These are phyloP conservation scores for Betta splendens DNA, from an alignment of 2,797 vertebrate species.

Conservation along the genomic window DNA sequence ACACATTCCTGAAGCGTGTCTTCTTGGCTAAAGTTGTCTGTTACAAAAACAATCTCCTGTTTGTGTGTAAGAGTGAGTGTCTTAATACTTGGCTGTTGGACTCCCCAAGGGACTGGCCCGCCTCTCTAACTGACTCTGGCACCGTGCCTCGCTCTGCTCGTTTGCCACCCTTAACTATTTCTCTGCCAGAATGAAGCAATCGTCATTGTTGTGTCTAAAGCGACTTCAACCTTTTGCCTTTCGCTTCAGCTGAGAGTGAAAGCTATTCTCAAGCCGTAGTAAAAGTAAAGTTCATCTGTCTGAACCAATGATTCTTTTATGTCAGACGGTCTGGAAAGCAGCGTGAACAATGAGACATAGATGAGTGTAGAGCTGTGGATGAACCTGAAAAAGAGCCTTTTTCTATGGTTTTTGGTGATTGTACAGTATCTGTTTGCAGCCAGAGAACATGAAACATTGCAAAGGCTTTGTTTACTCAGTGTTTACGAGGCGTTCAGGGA, in stretches of 20 bases:
- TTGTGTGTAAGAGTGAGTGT: constrained; percentile 32
- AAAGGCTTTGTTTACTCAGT: no score
- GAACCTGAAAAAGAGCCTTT: no score
- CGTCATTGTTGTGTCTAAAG: not conserved
- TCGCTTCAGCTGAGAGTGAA: not conserved
- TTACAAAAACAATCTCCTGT: constrained; percentile 45
- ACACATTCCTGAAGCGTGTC: constrained; percentile 37
- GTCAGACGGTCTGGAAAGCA: no score
- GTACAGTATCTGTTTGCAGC: no score
- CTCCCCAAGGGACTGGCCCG: constrained; percentile 52
- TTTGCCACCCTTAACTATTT: constrained; percentile 61
- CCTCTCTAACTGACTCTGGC: constrained; percentile 69
- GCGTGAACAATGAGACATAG: no score
- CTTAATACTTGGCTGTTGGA: constrained; percentile 51
- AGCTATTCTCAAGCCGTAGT: not conserved
- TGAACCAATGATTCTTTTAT: no score
- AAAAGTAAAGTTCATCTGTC: no score
- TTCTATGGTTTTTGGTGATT: no score
- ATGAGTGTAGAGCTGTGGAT: no score
- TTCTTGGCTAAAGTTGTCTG: constrained; percentile 21
- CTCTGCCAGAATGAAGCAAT: constrained; percentile 11
- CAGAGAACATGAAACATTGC: no score
- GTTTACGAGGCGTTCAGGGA: no score
- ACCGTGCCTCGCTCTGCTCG: constrained; percentile 33
- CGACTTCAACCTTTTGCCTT: not conserved